A percentile compares a stretch with the other conserved stretches of the same genome.
Evolutionary conservation across 2,888 invertebrate genomes (phyloP).

Genomic region (Mechanitis mazaeus): DNA sequence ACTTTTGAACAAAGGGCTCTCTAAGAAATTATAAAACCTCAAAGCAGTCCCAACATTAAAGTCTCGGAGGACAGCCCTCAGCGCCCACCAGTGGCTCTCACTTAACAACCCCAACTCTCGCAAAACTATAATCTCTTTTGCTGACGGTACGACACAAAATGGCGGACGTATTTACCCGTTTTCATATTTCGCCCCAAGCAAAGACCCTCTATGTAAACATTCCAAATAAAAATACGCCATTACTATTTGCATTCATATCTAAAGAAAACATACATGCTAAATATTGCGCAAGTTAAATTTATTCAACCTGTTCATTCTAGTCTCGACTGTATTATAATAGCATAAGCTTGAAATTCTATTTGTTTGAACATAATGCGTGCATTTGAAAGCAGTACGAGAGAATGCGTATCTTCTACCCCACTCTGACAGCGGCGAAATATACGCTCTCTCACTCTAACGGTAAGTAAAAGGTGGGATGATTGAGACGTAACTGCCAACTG

Average conservation of each 20-base stretch:
- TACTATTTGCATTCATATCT: slow-evolving; percentile 77
- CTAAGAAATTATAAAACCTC: slow-evolving; percentile 3
- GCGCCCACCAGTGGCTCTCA: slow-evolving; percentile 26
- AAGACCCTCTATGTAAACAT: slow-evolving; percentile 73
- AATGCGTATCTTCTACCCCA: slow-evolving; percentile 44
- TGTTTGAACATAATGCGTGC: slow-evolving; percentile 36
- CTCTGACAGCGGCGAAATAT: neutral
- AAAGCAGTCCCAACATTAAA: slow-evolving; percentile 1
- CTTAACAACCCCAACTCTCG: slow-evolving; percentile 24
- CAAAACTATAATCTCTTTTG: slow-evolving; percentile 44
- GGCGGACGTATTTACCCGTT: slow-evolving; percentile 59
- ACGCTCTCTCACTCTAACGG: slow-evolving; percentile 40
- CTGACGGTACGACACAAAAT: slow-evolving; percentile 65
- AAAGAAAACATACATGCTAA: slow-evolving; percentile 76
- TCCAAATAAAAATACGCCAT: slow-evolving; percentile 74
- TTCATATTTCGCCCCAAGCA: slow-evolving; percentile 36
- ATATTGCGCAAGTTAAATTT: slow-evolving; percentile 58
- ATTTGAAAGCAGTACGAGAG: slow-evolving; percentile 55
- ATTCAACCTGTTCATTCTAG: slow-evolving; percentile 28
- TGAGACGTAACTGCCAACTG: slow-evolving; percentile 75
- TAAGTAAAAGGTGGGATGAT: slow-evolving; percentile 73
- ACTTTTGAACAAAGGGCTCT: slow-evolving; percentile 8
- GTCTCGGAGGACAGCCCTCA: neutral
- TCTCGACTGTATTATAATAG: slow-evolving; percentile 27
- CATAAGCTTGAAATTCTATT: slow-evolving; percentile 25